Evolutionary conservation across 2,113 vertebrate genomes (phyloP).

Genomic region (Elgaria multicarinata): DNA sequence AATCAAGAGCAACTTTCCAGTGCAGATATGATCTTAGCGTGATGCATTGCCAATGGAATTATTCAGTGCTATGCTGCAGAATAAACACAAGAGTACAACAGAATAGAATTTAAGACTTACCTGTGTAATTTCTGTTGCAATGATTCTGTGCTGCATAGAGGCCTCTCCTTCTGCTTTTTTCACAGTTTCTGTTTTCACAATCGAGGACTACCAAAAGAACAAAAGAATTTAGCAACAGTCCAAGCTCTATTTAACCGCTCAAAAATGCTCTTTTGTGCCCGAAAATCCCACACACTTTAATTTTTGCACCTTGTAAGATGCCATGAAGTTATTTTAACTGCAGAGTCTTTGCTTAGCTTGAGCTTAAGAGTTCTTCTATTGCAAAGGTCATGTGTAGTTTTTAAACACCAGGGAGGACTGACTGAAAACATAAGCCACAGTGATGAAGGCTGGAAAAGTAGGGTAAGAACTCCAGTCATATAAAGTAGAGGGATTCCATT

Average conservation of each 20-base stretch:
- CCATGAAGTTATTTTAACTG: background rate
- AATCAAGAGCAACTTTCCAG: background rate
- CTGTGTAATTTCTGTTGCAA: conserved; percentile 58
- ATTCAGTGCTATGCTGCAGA: background rate
- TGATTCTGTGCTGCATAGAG: conserved; percentile 52
- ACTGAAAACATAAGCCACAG: background rate
- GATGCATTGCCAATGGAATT: accelerated
- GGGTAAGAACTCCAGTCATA: background rate
- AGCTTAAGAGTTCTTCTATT: background rate
- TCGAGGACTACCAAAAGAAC: conserved; percentile 56
- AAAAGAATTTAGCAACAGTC: conserved; percentile 29
- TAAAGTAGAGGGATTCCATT: background rate
- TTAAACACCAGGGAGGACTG: background rate
- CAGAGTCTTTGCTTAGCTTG: background rate
- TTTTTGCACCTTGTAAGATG: background rate
- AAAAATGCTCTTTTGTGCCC: background rate
- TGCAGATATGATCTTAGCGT: background rate
- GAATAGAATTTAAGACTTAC: conserved; percentile 47
- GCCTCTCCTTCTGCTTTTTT: conserved; percentile 75
- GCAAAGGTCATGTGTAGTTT: background rate
- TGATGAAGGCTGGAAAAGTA: too few species aligned
- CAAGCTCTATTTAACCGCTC: accelerated
- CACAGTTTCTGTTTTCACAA: conserved; percentile 58
- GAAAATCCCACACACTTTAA: background rate
- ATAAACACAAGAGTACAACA: background rate